Conservation (phyloP, 2,113 vertebrate species). For the Coreoperca whiteheadi region DNA sequence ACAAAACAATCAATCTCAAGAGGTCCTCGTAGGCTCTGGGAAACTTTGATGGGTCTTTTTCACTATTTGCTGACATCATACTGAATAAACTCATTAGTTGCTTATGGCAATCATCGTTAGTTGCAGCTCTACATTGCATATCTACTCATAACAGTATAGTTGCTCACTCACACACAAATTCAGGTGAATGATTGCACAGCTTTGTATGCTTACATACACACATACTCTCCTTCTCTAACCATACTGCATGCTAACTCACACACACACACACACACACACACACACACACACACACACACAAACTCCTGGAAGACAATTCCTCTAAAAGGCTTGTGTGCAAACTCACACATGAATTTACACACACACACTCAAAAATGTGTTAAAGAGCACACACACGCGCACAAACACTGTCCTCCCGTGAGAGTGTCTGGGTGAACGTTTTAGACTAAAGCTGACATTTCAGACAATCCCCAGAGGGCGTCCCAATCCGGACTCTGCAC, state of each 20-base stretch:
- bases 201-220: background rate
- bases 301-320: background rate
- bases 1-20: too few relatives aligned
- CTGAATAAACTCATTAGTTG: background rate
- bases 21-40: too few relatives aligned
- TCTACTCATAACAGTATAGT: background rate
- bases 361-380: background rate
- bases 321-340: background rate
- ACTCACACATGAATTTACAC: background rate
- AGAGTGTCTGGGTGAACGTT: slow-evolving; percentile 47
- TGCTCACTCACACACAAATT: background rate
- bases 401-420: background rate
- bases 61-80: background rate
- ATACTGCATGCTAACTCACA: background rate
- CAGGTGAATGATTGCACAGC: background rate
- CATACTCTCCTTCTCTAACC: background rate
- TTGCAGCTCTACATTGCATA: background rate
- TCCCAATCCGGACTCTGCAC: slow-evolving; percentile 47
- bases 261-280: background rate
- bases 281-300: background rate
- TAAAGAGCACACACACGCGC: background rate
- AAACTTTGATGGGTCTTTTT: background rate
- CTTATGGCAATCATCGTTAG: background rate
- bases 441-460: slow-evolving; percentile 61
- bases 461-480: slow-evolving; percentile 43